phyloP scores from a whole-genome alignment of 2,888 invertebrate genomes.

The Arge pagana region DNA sequence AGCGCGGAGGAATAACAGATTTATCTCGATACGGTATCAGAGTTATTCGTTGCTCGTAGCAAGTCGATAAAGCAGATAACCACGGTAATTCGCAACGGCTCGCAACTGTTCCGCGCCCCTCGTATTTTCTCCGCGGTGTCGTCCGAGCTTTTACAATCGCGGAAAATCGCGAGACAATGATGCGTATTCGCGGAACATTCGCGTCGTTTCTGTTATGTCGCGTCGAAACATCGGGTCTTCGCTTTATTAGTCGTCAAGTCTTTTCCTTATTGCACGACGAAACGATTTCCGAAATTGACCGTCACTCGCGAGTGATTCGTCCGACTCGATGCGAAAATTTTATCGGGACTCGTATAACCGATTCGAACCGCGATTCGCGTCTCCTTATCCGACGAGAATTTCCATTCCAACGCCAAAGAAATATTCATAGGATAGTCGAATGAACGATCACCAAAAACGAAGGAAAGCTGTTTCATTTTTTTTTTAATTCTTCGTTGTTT shows the following conservation, averaged over 20 bases:
- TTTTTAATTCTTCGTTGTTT: neutral
- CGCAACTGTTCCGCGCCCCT: constrained; percentile 20
- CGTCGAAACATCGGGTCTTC: constrained; percentile 31
- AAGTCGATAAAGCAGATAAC: constrained; percentile 39
- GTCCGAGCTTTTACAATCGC: constrained; percentile 28
- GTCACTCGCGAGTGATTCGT: too few species aligned
- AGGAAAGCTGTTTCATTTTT: too few species aligned
- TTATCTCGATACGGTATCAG: constrained; percentile 23
- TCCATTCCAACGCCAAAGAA: neutral
- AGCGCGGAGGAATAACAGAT: constrained; percentile 22
- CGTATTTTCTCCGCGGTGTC: constrained; percentile 5
- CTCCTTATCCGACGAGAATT: neutral
- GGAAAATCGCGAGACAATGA: constrained; percentile 32
- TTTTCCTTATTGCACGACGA: constrained; percentile 19
- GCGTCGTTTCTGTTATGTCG: constrained; percentile 17
- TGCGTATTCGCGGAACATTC: constrained; percentile 27
- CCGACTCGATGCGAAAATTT: too few species aligned
- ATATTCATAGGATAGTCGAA: neutral
- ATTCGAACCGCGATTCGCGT: constrained; percentile 1
- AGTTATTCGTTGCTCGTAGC: constrained; percentile 31
- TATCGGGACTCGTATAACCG: too few species aligned
- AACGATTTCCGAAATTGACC: too few species aligned
- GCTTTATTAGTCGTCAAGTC: constrained; percentile 42
- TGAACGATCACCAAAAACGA: constrained; percentile 4
- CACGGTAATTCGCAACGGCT: constrained; percentile 31